Percentiles rank a stretch among this genome's conserved stretches.
Conservation (phyloP, 2,888 invertebrate genomes). For the Andrena marginata region DNA sequence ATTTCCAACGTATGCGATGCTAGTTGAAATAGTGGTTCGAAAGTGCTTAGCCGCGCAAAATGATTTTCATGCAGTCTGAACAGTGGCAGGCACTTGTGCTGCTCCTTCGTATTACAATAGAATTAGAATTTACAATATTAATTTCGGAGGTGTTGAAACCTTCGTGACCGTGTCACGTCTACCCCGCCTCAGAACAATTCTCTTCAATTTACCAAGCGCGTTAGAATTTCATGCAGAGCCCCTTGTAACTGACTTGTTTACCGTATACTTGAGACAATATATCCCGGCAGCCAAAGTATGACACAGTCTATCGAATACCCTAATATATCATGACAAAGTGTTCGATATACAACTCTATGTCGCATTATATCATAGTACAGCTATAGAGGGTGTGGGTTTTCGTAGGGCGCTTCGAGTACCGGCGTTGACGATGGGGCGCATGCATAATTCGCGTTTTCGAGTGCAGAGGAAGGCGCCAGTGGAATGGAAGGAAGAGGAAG, state of each 20-base stretch:
- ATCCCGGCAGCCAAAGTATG: background rate
- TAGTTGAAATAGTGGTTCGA: background rate
- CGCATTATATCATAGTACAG: conserved; percentile 2
- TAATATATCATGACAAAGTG: background rate
- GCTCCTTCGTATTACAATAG: too few relatives aligned
- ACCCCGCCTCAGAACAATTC: background rate
- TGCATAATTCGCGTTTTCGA: conserved; percentile 60
- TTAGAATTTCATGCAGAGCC: conserved; percentile 8
- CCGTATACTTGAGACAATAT: background rate
- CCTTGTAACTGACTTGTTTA: background rate
- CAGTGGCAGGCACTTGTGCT: too few relatives aligned
- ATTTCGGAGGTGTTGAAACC: background rate
- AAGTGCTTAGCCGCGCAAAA: background rate
- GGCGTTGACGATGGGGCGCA: conserved; percentile 33
- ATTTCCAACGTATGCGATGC: background rate
- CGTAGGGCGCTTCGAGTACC: conserved; percentile 28
- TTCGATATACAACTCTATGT: conserved; percentile 16
- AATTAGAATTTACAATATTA: background rate
- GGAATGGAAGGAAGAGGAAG: background rate
- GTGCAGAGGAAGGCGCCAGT: background rate
- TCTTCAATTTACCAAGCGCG: background rate
- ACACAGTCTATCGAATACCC: background rate
- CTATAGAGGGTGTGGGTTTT: conserved; percentile 3
- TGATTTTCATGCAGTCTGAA: background rate
- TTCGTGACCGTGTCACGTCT: background rate